A percentile compares a stretch with the other conserved stretches of the same genome.
These are phyloP conservation scores for Pseudotriccus pelzelni DNA, from an alignment of 2,797 vertebrate species.

Conservation along the genomic window DNA sequence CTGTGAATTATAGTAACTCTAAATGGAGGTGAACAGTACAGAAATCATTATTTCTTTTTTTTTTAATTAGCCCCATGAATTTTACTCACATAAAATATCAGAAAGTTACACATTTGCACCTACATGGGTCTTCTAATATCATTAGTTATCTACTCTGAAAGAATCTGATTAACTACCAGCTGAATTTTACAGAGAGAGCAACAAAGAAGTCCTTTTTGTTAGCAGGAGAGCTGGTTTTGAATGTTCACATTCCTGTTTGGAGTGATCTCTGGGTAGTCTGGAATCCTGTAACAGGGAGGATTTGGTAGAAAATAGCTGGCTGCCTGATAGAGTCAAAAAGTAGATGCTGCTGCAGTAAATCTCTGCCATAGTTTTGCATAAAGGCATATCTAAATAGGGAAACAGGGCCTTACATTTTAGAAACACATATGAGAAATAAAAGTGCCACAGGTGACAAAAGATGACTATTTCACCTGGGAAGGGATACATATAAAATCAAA, in stretches of 20 bases:
- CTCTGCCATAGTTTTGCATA: not conserved
- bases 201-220: not conserved
- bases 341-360: not conserved
- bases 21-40: not conserved
- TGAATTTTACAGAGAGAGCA: not conserved
- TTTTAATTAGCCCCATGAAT: not conserved
- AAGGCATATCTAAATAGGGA: not conserved
- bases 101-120: not conserved
- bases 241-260: not conserved
- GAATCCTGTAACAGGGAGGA: not conserved
- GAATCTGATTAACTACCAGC: not conserved
- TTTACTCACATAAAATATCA: not conserved
- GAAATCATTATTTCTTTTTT: not conserved
- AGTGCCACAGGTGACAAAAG: not conserved
- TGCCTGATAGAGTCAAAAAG: not conserved
- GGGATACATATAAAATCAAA: not conserved
- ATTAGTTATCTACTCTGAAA: not conserved
- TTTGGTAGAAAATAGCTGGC: slow-evolving; percentile 8
- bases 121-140: not conserved
- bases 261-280: not conserved
- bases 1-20: not conserved
- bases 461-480: not conserved
- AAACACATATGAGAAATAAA: not conserved
- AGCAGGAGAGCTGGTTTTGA: not conserved
- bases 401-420: not conserved